Percentiles rank a stretch among this genome's conserved stretches.
phyloP scores from a whole-genome alignment of 2,113 vertebrate genomes.

The Caretta caretta region DNA sequence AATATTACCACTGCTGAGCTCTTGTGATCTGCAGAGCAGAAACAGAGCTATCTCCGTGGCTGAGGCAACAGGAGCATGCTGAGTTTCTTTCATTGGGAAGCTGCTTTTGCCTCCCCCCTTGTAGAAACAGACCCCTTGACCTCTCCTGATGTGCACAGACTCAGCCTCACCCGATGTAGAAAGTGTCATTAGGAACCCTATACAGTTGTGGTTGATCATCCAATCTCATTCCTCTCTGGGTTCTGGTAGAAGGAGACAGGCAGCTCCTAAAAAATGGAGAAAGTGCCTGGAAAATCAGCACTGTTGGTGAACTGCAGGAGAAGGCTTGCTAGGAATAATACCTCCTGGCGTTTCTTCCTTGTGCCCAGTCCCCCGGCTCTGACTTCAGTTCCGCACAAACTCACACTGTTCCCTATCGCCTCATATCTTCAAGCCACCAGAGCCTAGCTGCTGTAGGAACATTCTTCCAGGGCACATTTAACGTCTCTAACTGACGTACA shows the following conservation, averaged over 20 bases:
- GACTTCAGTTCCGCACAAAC: neutral
- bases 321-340: too few species aligned
- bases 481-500: neutral
- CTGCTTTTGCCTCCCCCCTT: neutral
- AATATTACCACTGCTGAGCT: neutral
- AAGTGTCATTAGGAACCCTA: neutral
- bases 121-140: neutral
- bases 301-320: neutral
- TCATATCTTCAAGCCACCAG: neutral
- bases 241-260: neutral
- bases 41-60: neutral
- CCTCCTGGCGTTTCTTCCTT: neutral
- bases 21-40: neutral
- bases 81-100: neutral
- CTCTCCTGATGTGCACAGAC: neutral
- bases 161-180: neutral
- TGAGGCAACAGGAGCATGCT: neutral
- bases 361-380: neutral
- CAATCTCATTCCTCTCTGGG: neutral
- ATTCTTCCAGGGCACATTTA: neutral
- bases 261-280: neutral
- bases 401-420: neutral
- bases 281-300: neutral
- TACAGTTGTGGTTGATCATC: neutral
- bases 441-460: neutral